A percentile compares a stretch with the other conserved stretches of the same genome.
Evolutionary conservation across 1,140 invertebrate genomes (phyloP).

Genomic region (Plectus sambesii): DNA sequence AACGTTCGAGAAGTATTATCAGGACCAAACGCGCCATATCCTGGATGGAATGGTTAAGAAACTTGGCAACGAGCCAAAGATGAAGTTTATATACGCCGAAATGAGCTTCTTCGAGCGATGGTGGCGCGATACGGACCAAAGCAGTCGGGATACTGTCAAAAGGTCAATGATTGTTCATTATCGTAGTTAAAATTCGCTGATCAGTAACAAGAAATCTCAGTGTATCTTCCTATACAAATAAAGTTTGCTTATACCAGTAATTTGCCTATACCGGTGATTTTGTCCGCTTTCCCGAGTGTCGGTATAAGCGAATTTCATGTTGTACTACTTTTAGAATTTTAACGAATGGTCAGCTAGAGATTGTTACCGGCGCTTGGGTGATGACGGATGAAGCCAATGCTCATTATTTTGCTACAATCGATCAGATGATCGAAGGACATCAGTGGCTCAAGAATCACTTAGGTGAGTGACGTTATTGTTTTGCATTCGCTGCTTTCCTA

Average conservation of each 20-base stretch:
- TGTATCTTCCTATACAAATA: not conserved
- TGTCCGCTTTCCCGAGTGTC: no score
- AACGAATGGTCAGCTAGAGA: slow-evolving; percentile 53
- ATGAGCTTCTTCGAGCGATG: slow-evolving; percentile 82
- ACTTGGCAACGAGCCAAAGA: slow-evolving; percentile 60
- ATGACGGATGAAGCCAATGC: slow-evolving; percentile 58
- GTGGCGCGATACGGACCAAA: slow-evolving; percentile 67
- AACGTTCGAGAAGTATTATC: slow-evolving; percentile 86
- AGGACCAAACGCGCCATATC: slow-evolving; percentile 71
- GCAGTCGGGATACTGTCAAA: slow-evolving; percentile 60
- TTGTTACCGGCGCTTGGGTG: slow-evolving; percentile 59
- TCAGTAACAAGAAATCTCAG: no score
- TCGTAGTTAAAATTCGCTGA: no score
- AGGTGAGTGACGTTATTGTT: slow-evolving; percentile 50
- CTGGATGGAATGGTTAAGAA: slow-evolving; percentile 77
- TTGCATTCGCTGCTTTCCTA: slow-evolving; percentile 6
- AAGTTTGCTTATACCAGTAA: not conserved
- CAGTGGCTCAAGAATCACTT: slow-evolving; percentile 77
- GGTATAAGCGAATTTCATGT: slow-evolving; percentile 1
- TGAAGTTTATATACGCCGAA: slow-evolving; percentile 95
- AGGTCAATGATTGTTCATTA: slow-evolving; percentile 55
- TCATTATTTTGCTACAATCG: slow-evolving; percentile 56
- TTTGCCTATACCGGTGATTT: no score
- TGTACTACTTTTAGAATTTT: slow-evolving; percentile 45
- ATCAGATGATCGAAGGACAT: slow-evolving; percentile 83